phyloP scores from a whole-genome alignment of 2,888 invertebrate species.

The Nephrotoma guestfalica region DNA sequence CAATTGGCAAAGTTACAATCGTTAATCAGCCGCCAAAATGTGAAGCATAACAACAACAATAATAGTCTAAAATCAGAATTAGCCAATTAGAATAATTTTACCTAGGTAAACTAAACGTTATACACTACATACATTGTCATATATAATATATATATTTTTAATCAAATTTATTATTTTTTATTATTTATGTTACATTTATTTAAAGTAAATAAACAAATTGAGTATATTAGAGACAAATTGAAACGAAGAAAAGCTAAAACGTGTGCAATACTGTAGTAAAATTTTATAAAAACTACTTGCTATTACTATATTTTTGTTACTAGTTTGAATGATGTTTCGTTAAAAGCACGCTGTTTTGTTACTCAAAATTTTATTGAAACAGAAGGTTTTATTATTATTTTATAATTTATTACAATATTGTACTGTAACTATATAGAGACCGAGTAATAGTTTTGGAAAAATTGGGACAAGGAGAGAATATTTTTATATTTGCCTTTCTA shows the following conservation, averaged over 20 bases:
- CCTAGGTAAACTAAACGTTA: not conserved
- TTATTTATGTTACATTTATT: not conserved
- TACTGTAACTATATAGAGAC: not conserved
- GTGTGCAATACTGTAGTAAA: not conserved
- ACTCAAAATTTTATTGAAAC: not conserved
- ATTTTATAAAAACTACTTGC: not conserved
- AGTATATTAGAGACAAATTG: not conserved
- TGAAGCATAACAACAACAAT: slow-evolving; percentile 29
- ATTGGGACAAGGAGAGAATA: not conserved
- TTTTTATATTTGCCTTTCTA: not conserved
- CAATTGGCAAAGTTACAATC: slow-evolving; percentile 66
- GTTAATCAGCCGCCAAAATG: slow-evolving; percentile 42
- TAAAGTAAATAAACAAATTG: not conserved
- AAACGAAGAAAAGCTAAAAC: not conserved
- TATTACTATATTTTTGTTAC: not conserved
- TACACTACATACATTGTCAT: not conserved
- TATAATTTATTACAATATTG: not conserved
- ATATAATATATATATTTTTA: not conserved
- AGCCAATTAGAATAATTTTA: not conserved
- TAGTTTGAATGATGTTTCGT: not conserved
- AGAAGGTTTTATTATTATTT: not conserved
- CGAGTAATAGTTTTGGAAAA: not conserved
- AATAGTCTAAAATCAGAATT: not conserved
- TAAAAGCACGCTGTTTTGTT: not conserved
- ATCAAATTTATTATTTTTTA: not conserved